Evolutionary conservation across 1,140 invertebrate species (phyloP).

Genomic region (Laodelphax striatellus): DNA sequence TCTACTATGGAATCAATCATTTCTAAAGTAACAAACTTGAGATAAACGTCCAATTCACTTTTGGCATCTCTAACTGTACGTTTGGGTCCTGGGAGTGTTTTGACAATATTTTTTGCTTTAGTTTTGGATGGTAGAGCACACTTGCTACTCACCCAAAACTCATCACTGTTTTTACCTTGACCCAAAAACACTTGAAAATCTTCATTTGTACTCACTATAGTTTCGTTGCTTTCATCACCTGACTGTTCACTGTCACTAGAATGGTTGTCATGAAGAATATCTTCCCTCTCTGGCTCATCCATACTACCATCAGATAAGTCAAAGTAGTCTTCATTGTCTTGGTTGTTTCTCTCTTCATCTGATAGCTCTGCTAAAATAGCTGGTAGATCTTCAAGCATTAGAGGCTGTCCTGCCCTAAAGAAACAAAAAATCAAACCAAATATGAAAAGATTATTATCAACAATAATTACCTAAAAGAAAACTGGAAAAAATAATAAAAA

Average conservation of each 20-base stretch:
- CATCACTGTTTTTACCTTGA: background rate
- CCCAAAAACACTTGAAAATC: background rate
- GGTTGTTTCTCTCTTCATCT: background rate
- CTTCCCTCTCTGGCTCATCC: background rate
- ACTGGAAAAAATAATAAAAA: background rate
- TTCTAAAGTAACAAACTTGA: background rate
- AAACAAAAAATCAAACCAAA: no score
- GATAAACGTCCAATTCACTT: conserved; percentile 1
- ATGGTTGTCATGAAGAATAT: background rate
- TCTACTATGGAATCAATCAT: conserved; percentile 2
- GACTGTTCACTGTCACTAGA: conserved; percentile 1
- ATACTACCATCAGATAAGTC: background rate
- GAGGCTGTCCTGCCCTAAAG: no score
- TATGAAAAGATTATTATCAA: no score
- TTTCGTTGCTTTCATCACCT: background rate
- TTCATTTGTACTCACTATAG: background rate
- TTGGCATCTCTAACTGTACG: background rate
- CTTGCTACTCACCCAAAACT: background rate
- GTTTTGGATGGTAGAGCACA: background rate
- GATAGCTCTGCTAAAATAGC: background rate
- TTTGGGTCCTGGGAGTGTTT: background rate
- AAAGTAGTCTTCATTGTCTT: background rate
- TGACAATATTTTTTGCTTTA: background rate
- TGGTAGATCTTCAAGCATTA: background rate
- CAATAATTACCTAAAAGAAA: no score